Base-by-base conservation (phyloP, 2,797 vertebrate species). In the Typhlichthys subterraneus region DNA sequence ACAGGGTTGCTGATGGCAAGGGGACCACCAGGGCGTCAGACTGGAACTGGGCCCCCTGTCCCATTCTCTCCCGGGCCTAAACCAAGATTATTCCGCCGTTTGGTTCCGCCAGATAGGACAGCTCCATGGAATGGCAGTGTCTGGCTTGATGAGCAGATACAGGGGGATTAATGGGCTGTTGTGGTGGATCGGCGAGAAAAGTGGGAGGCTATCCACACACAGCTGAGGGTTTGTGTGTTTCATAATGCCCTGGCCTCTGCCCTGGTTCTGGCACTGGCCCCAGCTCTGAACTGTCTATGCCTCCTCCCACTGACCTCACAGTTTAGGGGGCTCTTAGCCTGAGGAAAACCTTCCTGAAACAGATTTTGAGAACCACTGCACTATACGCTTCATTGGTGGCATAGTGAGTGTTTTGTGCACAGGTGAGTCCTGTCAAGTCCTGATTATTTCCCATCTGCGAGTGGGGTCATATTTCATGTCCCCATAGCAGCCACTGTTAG, bases 151-250 rank as follows among this genome's bases (percentile, higher is more conserved):
- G 81, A 86, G 82, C 80, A 86, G 81, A 85, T 85, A 85, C 89
- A 80, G 79, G 70, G 77, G 84, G 91, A 92, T 92, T 90, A 92
- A 81, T 23, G 76, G 63, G 65, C 71, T 87, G 85, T 82, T 84
- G 84, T 84, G 79, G 70, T 81, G 76, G 72, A 82, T 74, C 71
- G 77, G 76, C 78, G 72, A 75, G 76, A 89, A 76, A 82, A 80
- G 83, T 84, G 76, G 87, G 83, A 85, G 73, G 80, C 82, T 82
- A 75, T 88, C 81, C 83, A 88, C 80, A 86, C 86, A 90, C 89
- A 91, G 90, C 87, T 92, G 88, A 87, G 84, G 82, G 80, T 82
- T 82, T 88, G 82, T 83, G 85, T 77, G 83, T 91, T 90, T 90
- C 87, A 90, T 88, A 90, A 88, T 71, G 61, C 68, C 69, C 67